Conservation (phyloP, 1,140 invertebrate species). For the Drosophila baimaii region DNA sequence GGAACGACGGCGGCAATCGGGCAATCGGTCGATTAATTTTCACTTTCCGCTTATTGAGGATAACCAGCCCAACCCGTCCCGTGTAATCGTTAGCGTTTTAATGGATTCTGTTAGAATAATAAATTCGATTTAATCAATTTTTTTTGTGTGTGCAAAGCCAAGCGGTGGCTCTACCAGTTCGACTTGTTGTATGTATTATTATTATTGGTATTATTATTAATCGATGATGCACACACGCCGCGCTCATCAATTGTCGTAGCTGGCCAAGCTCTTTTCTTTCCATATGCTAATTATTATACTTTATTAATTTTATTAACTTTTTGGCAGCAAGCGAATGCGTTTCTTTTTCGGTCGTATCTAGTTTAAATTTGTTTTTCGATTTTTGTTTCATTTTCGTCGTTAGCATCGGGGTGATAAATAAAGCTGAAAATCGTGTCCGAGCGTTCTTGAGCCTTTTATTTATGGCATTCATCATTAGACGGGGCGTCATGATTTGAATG, state of each 20-base stretch:
- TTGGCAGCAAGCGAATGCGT: constrained; percentile 8
- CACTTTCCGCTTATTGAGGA: constrained; percentile 43
- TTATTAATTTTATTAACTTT: constrained; percentile 30
- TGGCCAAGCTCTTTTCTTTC: constrained; percentile 9
- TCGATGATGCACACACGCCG: constrained; percentile 38
- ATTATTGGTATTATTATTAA: constrained; percentile 47
- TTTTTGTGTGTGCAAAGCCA: constrained; percentile 3
- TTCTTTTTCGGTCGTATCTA: constrained; percentile 18
- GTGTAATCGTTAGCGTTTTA: constrained; percentile 53
- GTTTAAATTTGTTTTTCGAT: constrained; percentile 30
- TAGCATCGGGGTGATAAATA: constrained; percentile 48
- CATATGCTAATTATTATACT: constrained; percentile 17
- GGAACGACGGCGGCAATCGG: no score
- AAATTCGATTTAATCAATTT: constrained; percentile 47
- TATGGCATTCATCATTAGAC: constrained; percentile 69
- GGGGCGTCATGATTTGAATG: constrained; percentile 66
- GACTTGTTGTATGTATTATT: constrained; percentile 25
- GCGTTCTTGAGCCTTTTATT: constrained; percentile 55
- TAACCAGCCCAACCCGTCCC: constrained; percentile 49
- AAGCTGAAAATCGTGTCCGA: constrained; percentile 29
- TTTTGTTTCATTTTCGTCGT: constrained; percentile 31
- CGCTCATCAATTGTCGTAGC: constrained; percentile 19
- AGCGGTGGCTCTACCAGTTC: constrained; percentile 37
- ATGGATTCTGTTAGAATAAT: constrained; percentile 51
- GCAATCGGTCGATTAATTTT: constrained; percentile 39